A percentile compares a stretch with the other conserved stretches of the same genome.
These are phyloP conservation scores for Pionites leucogaster DNA, from an alignment of 2,113 vertebrate species.

Conservation along the genomic window DNA sequence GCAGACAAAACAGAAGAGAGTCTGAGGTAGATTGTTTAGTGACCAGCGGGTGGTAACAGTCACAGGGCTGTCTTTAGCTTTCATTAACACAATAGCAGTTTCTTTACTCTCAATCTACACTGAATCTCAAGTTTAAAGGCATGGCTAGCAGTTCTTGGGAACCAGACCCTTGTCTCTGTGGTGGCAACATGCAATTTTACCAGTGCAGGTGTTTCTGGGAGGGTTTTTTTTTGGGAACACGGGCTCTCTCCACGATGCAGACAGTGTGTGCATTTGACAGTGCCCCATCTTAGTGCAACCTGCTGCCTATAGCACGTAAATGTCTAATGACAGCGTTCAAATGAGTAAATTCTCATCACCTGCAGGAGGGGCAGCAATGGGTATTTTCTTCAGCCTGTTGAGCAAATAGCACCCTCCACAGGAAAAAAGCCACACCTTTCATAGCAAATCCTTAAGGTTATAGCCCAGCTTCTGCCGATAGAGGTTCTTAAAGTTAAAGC, in stretches of 20 bases:
- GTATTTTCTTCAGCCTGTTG: conserved; percentile 67
- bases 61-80: conserved; percentile 71
- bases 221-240: conserved; percentile 42
- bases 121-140: conserved; percentile 77
- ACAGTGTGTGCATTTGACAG: conserved; percentile 53
- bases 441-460: conserved; percentile 70
- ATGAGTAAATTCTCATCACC: conserved; percentile 72
- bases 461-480: conserved; percentile 68
- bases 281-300: conserved; percentile 52
- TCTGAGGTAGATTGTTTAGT: conserved; percentile 85
- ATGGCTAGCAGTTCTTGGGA: conserved; percentile 70
- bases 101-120: conserved; percentile 76
- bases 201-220: conserved; percentile 63
- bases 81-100: conserved; percentile 78
- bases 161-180: conserved; percentile 66
- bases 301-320: conserved; percentile 65
- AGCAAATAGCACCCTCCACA: conserved; percentile 70
- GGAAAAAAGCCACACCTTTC: conserved; percentile 72
- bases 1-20: conserved; percentile 82
- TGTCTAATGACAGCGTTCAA: conserved; percentile 63
- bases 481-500: conserved; percentile 56
- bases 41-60: conserved; percentile 72
- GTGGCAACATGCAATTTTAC: conserved; percentile 70
- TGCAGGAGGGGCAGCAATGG: conserved; percentile 66
- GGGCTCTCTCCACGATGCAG: conserved; percentile 63